Evolutionary conservation across 2,113 vertebrate species (phyloP).

Genomic region (Nothocercus julius): DNA sequence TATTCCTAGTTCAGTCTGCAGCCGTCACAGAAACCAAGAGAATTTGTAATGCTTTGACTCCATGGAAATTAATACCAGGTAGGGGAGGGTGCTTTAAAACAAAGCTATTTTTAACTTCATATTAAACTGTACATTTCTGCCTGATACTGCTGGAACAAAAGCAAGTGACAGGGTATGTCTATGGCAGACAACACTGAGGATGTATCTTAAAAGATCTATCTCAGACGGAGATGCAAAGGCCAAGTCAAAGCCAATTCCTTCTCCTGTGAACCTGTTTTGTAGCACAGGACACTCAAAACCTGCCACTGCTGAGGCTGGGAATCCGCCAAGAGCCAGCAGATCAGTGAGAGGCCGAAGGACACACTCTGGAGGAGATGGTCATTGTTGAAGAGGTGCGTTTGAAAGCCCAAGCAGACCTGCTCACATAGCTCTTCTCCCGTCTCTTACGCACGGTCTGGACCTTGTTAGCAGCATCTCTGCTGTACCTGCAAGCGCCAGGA

Average conservation of each 20-base stretch:
- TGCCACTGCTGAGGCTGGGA: neutral
- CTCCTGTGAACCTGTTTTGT: neutral
- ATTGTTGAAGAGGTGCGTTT: neutral
- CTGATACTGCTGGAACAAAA: neutral
- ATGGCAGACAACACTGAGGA: neutral
- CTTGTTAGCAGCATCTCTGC: neutral
- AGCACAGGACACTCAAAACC: neutral
- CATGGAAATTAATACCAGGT: constrained; percentile 68
- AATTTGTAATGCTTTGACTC: constrained; percentile 41
- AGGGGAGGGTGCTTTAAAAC: constrained; percentile 18
- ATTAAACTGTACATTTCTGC: neutral
- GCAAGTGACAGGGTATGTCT: neutral
- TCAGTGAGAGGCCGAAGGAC: neutral
- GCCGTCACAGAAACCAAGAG: constrained; percentile 9
- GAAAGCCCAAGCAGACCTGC: neutral
- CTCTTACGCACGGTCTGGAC: neutral
- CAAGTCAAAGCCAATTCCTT: neutral
- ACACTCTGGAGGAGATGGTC: neutral
- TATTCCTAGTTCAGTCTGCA: neutral
- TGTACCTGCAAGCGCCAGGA: neutral
- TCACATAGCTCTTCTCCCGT: neutral
- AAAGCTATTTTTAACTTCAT: neutral
- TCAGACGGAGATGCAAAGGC: neutral
- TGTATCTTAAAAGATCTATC: neutral
- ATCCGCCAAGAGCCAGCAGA: fast-evolving